Percentiles rank a stretch among this genome's conserved stretches.
Conservation (phyloP, 2,113 vertebrate genomes). For the Paraplagusia blochii region DNA sequence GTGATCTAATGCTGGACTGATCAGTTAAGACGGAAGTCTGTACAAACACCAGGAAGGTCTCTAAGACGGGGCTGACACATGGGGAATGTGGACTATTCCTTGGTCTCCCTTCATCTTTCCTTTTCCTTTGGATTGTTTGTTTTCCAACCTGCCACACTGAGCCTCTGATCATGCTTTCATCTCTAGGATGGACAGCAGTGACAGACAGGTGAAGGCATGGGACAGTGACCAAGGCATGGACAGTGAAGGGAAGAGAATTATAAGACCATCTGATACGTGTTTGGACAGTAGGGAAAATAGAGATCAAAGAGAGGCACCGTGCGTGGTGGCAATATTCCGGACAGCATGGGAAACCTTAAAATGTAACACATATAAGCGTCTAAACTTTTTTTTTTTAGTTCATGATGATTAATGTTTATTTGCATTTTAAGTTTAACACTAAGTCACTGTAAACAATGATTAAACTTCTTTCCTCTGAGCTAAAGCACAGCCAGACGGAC, state of each 20-base stretch:
- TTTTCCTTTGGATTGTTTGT: slow-evolving; percentile 64
- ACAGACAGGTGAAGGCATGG: slow-evolving; percentile 60
- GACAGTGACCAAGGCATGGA: slow-evolving; percentile 18
- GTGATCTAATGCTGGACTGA: slow-evolving; percentile 45
- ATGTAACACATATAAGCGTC: no score
- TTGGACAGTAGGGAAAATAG: slow-evolving; percentile 22
- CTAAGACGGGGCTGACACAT: slow-evolving; percentile 59
- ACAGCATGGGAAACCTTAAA: slow-evolving; percentile 3
- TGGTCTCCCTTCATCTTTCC: slow-evolving; percentile 47
- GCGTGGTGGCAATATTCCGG: slow-evolving; percentile 10
- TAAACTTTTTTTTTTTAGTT: no score
- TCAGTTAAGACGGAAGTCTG: slow-evolving; percentile 57
- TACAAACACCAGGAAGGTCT: slow-evolving; percentile 57
- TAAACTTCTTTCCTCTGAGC: slow-evolving; percentile 13
- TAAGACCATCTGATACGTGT: slow-evolving; percentile 21
- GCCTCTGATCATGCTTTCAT: slow-evolving; percentile 62
- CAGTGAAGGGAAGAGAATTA: slow-evolving; percentile 22
- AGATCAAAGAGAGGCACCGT: slow-evolving; percentile 47
- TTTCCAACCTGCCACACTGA: slow-evolving; percentile 71
- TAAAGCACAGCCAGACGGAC: slow-evolving; percentile 16
- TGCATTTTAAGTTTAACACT: no score
- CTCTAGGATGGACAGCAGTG: slow-evolving; percentile 40
- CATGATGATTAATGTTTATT: no score
- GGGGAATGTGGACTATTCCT: slow-evolving; percentile 59
- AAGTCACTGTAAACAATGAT: not conserved